These are phyloP conservation scores for Aldrovandia affinis DNA, from an alignment of 2,797 vertebrate genomes.

Conservation along the genomic window DNA sequence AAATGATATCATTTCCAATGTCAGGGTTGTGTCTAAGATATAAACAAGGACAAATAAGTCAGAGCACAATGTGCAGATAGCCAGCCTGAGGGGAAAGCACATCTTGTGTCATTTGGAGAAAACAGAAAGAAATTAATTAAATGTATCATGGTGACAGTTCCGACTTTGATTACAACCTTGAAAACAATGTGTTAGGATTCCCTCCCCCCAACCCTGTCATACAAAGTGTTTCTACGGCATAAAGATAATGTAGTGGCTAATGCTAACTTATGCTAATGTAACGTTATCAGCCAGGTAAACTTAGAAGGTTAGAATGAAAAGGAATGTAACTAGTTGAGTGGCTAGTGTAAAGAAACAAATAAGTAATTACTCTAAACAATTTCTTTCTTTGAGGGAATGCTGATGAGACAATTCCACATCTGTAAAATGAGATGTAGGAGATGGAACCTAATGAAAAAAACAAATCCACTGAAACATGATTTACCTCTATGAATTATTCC, in stretches of 20 bases:
- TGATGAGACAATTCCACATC: background rate
- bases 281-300: no score
- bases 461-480: background rate
- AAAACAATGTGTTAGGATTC: conserved; percentile 58
- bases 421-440: background rate
- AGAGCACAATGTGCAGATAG: conserved; percentile 68
- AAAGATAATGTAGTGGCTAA: no score
- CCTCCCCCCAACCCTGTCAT: no score
- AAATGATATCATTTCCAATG: conserved; percentile 34
- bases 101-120: conserved; percentile 73
- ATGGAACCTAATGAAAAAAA: background rate
- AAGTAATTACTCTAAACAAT: background rate
- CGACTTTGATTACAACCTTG: conserved; percentile 72
- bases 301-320: no score
- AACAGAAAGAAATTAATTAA: conserved; percentile 75
- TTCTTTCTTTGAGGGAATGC: background rate
- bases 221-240: no score
- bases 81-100: conserved; percentile 67
- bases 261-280: no score
- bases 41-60: conserved; percentile 67
- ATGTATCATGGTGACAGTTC: conserved; percentile 72
- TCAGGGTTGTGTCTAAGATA: conserved; percentile 57
- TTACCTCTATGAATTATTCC: background rate
- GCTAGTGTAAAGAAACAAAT: no score
- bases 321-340: no score